Evolutionary conservation across 2,797 vertebrate species (phyloP), one percentile per base, ranked within the genome.

Genomic region (Myotis myotis): DNA sequence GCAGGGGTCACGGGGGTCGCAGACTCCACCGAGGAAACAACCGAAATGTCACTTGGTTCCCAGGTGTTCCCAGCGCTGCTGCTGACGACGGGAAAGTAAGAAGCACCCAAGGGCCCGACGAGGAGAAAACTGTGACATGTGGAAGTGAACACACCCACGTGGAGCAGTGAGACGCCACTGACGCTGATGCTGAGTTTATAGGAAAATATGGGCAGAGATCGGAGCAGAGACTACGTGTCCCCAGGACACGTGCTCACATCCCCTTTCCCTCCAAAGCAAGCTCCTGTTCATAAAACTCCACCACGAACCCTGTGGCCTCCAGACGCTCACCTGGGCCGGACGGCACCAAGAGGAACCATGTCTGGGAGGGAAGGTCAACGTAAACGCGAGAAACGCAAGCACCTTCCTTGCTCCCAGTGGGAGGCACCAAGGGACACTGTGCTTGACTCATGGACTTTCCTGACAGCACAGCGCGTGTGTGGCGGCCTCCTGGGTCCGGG

Each of bases 101-200:
- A 41, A 60, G 68, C 8, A 20, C 30, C n/a, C 75, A 66, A 38
- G 53, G 8, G 3, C 44, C 64, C 8, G 1, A 13, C 30, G 15
- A 30, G 1, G 19, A 36, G 11, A 47, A 62, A 30, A 38, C 28
- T 0, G 4, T 6, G 11, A 2, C 38, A 4, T 19, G 2, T 36
- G 8, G 28, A 12, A 47, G 6, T 1, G 3, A 36, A 5, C 11
- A 1, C 28, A 9, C 66, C 72, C 28, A 17, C 16, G 8, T 9
- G 30, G 9, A 8, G 17, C 44, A 30, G 2, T 8, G 0, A 15
- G 15, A 10, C 1, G 28, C 10, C 8, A 0, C 33, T 8, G 8
- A 8, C 0, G 0, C 12, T 1, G 8, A 19, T 0, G 28, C 53
- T 47, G 22, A 22, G 12, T 25, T 36, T 0, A 7, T 2, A 3